Conservation (phyloP, 2,797 vertebrate species). For the Agapornis canus region DNA sequence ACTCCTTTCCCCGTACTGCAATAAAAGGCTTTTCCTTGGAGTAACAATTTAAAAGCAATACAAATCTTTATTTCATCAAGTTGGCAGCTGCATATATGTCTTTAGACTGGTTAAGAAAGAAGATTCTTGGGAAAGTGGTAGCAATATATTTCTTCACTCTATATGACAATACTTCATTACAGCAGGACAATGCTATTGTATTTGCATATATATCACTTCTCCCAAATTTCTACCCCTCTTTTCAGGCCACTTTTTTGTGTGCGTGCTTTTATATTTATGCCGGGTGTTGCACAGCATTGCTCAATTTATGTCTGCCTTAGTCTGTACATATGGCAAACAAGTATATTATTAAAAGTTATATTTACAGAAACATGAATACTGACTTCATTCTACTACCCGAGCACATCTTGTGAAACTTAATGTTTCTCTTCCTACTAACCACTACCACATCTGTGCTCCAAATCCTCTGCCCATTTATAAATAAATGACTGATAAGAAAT, state of each 20-base stretch:
- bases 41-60: slow-evolving; percentile 13
- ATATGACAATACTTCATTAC: background rate
- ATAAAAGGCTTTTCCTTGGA: background rate
- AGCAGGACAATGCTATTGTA: background rate
- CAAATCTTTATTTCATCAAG: slow-evolving; percentile 1
- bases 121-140: background rate
- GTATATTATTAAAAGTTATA: background rate
- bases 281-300: background rate
- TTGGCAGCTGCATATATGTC: background rate
- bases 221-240: background rate
- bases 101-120: background rate
- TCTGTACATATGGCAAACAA: background rate
- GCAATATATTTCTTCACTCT: background rate
- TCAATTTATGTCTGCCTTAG: background rate
- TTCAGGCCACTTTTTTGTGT: background rate
- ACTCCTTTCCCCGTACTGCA: background rate
- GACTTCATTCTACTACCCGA: background rate
- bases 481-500: background rate
- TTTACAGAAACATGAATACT: background rate
- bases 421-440: background rate
- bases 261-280: background rate
- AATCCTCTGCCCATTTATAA: background rate
- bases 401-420: background rate
- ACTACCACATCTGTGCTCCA: background rate
- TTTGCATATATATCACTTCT: background rate